Evolutionary conservation across 2,113 vertebrate species (phyloP).

Genomic region (Myotis davidii): DNA sequence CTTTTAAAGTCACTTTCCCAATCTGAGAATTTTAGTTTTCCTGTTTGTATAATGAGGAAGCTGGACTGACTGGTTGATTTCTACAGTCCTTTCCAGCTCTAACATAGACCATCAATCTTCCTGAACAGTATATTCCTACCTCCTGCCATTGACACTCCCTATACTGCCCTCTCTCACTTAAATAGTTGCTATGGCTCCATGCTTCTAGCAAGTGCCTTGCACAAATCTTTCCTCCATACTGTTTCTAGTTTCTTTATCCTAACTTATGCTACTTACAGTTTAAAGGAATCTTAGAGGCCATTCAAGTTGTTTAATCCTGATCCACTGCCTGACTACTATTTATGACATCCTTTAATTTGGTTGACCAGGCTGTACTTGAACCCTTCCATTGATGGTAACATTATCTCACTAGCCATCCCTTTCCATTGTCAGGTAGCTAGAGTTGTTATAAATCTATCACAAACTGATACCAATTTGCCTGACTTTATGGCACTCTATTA

Average conservation of each 20-base stretch:
- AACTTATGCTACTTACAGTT: conserved; percentile 2
- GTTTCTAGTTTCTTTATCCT: not conserved
- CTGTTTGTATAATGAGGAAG: conserved; percentile 34
- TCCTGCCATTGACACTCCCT: not conserved
- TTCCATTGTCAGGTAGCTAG: not conserved
- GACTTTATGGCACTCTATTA: not conserved
- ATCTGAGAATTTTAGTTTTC: conserved; percentile 34
- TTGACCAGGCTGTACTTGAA: not conserved
- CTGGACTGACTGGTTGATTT: not conserved
- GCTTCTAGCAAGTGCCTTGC: not conserved
- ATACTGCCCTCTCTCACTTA: not conserved
- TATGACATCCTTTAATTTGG: not conserved
- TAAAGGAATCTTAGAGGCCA: conserved; percentile 38
- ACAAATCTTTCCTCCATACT: conserved; percentile 9
- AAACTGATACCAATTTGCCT: not conserved
- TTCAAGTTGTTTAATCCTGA: not conserved
- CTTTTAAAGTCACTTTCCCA: conserved; percentile 46
- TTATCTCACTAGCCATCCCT: conserved; percentile 10
- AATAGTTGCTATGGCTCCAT: not conserved
- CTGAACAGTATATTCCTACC: not conserved
- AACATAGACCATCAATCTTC: not conserved
- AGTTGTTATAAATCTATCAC: not conserved
- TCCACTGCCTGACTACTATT: not conserved
- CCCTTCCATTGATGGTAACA: not conserved
- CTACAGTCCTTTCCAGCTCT: conserved; percentile 1